A percentile compares a stretch with the other conserved stretches of the same genome.
Evolutionary conservation across 2,113 vertebrate genomes (phyloP).

Genomic region (Nycticorax nycticorax): DNA sequence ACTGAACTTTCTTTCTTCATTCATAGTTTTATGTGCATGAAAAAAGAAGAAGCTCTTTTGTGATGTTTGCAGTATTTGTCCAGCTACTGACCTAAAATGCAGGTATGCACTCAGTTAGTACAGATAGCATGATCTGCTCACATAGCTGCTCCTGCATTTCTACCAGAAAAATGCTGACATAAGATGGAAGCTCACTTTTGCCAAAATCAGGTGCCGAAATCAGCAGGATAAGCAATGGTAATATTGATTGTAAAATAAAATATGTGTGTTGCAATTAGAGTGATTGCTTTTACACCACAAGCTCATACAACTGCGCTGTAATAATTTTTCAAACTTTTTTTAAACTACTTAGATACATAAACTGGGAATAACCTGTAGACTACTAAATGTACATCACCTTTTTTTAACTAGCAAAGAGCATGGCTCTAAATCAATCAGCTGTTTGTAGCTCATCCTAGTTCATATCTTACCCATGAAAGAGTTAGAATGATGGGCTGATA

Average conservation of each 20-base stretch:
- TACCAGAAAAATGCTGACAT: neutral
- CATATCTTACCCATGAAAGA: neutral
- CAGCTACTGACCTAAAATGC: neutral
- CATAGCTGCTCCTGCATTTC: neutral
- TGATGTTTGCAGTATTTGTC: neutral
- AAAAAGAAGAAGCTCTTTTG: neutral
- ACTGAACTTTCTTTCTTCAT: neutral
- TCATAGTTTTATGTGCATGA: neutral
- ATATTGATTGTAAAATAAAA: neutral
- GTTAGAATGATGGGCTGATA: neutral
- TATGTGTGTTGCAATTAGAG: neutral
- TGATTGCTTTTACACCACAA: neutral
- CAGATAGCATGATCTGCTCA: no score
- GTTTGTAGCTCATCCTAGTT: neutral
- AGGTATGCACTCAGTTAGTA: neutral
- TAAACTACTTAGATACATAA: constrained; percentile 25
- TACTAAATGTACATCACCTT: constrained; percentile 30
- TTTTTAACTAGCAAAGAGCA: constrained; percentile 54
- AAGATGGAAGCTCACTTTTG: neutral
- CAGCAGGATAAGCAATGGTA: neutral
- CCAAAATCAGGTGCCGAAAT: neutral
- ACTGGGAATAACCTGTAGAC: neutral
- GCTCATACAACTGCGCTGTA: constrained; percentile 13
- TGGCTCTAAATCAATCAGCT: constrained; percentile 2
- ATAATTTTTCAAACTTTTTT: constrained; percentile 46